Evolutionary conservation across 2,113 vertebrate species (phyloP).

Genomic region (Bagarius yarrelli): DNA sequence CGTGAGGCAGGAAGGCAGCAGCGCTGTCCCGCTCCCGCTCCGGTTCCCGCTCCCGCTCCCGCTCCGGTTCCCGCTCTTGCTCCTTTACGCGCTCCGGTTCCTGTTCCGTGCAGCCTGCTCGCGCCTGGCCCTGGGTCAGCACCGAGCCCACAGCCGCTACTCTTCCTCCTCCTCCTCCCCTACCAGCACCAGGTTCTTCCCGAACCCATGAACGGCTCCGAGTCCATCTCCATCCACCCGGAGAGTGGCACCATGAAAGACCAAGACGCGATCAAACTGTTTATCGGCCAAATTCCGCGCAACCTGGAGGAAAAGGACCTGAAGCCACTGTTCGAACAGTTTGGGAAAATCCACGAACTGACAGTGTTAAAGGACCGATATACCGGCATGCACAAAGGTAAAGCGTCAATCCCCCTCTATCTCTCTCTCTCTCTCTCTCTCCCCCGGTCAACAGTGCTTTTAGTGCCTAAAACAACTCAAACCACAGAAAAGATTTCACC

Average conservation of each 20-base stretch:
- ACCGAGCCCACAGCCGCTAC: conserved; percentile 72
- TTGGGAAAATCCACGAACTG: conserved; percentile 97
- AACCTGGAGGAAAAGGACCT: conserved; percentile 97
- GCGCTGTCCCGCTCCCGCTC: conserved; percentile 67
- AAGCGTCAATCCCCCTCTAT: conserved; percentile 36
- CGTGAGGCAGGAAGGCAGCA: conserved; percentile 88
- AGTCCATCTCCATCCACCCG: conserved; percentile 85
- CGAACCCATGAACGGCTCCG: conserved; percentile 93
- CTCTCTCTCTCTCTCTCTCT: not conserved
- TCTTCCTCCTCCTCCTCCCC: conserved; percentile 69
- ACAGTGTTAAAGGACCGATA: conserved; percentile 97
- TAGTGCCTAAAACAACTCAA: not conserved
- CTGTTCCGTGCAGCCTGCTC: conserved; percentile 74
- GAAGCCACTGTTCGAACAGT: conserved; percentile 95
- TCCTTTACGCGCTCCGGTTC: conserved; percentile 71
- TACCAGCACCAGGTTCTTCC: conserved; percentile 81
- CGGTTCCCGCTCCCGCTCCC: conserved; percentile 70
- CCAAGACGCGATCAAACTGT: conserved; percentile 97
- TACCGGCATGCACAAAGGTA: conserved; percentile 99
- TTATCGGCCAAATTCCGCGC: conserved; percentile 97
- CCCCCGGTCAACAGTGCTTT: not conserved
- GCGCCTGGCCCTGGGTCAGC: conserved; percentile 72
- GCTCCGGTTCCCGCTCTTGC: conserved; percentile 69
- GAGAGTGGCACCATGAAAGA: conserved; percentile 92
- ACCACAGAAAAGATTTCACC: not conserved